A percentile compares a stretch with the other conserved stretches of the same genome.
Conservation (phyloP, 1,140 invertebrate genomes). For the Battus philenor region DNA sequence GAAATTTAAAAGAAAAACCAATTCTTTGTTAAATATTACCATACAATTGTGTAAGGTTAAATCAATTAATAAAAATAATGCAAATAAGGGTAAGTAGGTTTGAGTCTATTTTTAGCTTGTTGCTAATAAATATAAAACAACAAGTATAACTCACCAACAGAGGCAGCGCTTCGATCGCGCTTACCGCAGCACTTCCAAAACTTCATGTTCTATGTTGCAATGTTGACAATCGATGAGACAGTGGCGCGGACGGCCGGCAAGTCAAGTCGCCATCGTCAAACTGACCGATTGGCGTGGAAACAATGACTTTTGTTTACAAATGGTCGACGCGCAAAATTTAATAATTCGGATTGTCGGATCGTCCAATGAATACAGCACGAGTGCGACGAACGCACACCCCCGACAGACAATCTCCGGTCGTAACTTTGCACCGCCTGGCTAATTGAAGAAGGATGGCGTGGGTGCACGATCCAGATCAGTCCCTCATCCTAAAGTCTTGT, state of each 20-base stretch:
- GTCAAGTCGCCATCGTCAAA: conserved; percentile 56
- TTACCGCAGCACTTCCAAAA: conserved; percentile 61
- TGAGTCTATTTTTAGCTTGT: no score
- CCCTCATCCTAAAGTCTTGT: conserved; percentile 18
- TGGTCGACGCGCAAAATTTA: conserved; percentile 54
- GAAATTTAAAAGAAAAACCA: no score
- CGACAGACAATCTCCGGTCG: conserved; percentile 45
- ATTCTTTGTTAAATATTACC: no score
- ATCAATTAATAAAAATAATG: no score
- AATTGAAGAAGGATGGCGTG: conserved; percentile 62
- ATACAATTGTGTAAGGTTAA: no score
- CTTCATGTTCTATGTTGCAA: conserved; percentile 43
- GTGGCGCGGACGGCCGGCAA: conserved; percentile 43
- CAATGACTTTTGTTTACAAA: conserved; percentile 74
- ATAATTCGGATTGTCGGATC: conserved; percentile 49
- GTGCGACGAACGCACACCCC: conserved; percentile 46
- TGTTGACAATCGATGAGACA: conserved; percentile 37
- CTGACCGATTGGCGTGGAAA: conserved; percentile 61
- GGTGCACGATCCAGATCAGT: conserved; percentile 43
- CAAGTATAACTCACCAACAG: conserved; percentile 27
- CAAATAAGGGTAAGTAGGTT: no score
- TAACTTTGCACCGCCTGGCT: conserved; percentile 23
- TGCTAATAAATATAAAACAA: background rate
- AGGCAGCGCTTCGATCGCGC: conserved; percentile 32
- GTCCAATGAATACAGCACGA: conserved; percentile 44